phyloP scores from a whole-genome alignment of 2,113 vertebrate genomes.

The Plecotus auritus region DNA sequence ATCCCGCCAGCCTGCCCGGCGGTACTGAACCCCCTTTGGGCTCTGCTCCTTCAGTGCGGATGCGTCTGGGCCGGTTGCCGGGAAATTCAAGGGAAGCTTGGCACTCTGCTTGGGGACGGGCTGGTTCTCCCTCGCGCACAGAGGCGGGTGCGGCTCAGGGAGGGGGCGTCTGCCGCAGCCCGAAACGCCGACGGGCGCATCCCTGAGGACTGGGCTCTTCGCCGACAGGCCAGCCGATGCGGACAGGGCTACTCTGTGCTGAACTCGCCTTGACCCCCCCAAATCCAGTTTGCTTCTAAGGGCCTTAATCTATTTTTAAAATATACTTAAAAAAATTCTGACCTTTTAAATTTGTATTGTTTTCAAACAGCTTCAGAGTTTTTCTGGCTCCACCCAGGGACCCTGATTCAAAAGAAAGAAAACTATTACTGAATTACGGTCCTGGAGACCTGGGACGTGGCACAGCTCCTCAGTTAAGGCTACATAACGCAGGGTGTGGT shows the following conservation, averaged over 20 bases:
- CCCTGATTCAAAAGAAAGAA: neutral
- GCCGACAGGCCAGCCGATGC: neutral
- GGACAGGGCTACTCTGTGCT: neutral
- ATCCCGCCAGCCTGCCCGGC: neutral
- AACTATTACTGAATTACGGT: neutral
- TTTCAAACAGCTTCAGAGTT: slow-evolving; percentile 3
- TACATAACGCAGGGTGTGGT: slow-evolving; percentile 36
- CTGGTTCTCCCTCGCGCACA: neutral
- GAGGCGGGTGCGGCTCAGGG: neutral
- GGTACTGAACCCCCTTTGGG: neutral
- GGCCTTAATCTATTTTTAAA: neutral
- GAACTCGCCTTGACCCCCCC: too few species aligned
- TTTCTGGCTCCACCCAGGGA: neutral
- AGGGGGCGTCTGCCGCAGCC: neutral
- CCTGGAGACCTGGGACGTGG: slow-evolving; percentile 35
- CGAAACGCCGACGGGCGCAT: neutral
- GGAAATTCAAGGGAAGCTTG: neutral
- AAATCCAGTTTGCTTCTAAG: neutral
- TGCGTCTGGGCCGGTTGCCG: neutral
- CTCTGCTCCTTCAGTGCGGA: neutral
- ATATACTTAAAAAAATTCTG: neutral
- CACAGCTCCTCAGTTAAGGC: neutral
- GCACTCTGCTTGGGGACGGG: neutral
- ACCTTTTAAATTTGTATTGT: neutral
- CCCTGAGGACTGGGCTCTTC: neutral